Percentiles rank a stretch among this genome's conserved stretches.
These are phyloP conservation scores for Drosophila lacertosa DNA, from an alignment of 1,140 invertebrate species.

Conservation along the genomic window DNA sequence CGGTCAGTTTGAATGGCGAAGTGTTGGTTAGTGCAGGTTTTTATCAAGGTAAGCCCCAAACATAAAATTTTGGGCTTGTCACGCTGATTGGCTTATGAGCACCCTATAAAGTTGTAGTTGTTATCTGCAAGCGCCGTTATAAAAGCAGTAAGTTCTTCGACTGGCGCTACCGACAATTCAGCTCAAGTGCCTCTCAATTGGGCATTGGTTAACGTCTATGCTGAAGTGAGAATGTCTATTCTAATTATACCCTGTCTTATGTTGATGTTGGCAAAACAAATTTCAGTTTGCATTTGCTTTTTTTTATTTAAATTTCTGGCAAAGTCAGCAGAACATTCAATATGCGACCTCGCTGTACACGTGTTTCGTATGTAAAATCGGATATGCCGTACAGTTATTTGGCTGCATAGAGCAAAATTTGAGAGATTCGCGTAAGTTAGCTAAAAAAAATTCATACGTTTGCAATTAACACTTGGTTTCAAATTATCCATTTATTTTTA, in stretches of 20 bases:
- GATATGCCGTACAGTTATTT: slow-evolving; percentile 13
- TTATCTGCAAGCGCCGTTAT: slow-evolving; percentile 5
- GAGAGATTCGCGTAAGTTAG: slow-evolving; percentile 20
- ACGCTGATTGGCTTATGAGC: slow-evolving; percentile 5
- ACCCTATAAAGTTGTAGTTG: neutral
- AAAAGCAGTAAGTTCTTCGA: neutral
- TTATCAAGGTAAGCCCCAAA: slow-evolving; percentile 25
- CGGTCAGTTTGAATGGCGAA: slow-evolving; percentile 20
- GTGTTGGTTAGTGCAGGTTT: slow-evolving; percentile 6
- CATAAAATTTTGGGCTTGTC: slow-evolving; percentile 11
- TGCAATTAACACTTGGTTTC: slow-evolving; percentile 59
- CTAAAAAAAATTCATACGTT: slow-evolving; percentile 47
- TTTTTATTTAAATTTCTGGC: slow-evolving; percentile 30
- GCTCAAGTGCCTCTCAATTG: slow-evolving; percentile 7
- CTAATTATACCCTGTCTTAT: slow-evolving; percentile 37
- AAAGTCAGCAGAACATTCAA: slow-evolving; percentile 29
- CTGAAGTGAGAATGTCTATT: slow-evolving; percentile 3
- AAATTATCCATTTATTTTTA: slow-evolving; percentile 1
- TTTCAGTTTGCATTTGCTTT: neutral
- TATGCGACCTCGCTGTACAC: slow-evolving; percentile 37
- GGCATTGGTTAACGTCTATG: neutral
- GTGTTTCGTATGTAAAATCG: slow-evolving; percentile 23
- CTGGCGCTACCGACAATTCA: slow-evolving; percentile 7
- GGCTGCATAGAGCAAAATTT: neutral
- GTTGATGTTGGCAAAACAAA: slow-evolving; percentile 13